Percentiles rank a stretch among this genome's conserved stretches.
Evolutionary conservation across 2,888 invertebrate species (phyloP).

Genomic region (Hypsopygia costalis): DNA sequence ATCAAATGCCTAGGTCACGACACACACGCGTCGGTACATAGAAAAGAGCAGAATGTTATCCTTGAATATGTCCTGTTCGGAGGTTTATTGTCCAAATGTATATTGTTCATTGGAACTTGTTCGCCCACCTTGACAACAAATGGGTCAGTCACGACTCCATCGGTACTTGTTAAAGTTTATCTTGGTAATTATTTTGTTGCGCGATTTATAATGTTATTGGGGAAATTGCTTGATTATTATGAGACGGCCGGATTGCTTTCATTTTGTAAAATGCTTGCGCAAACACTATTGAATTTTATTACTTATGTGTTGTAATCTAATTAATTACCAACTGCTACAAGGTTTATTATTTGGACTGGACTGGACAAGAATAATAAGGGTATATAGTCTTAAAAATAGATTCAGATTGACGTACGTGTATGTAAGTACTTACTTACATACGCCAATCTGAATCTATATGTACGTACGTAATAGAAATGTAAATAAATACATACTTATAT

Average conservation of each 20-base stretch:
- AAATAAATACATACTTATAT: too few species aligned
- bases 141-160: constrained; percentile 54
- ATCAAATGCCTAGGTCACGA: constrained; percentile 66
- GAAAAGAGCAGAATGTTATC: constrained; percentile 41
- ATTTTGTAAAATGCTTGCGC: not conserved
- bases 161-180: constrained; percentile 47
- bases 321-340: too few species aligned
- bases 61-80: constrained; percentile 48
- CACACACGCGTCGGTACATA: constrained; percentile 33
- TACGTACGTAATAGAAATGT: too few species aligned
- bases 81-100: constrained; percentile 49
- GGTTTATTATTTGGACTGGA: too few species aligned
- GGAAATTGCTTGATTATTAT: too few species aligned
- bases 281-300: too few species aligned
- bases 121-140: constrained; percentile 54
- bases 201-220: constrained; percentile 38
- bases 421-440: too few species aligned
- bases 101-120: constrained; percentile 38
- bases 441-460: too few species aligned
- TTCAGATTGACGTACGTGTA: too few species aligned
- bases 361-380: too few species aligned
- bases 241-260: constrained; percentile 14
- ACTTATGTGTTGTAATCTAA: too few species aligned
- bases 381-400: too few species aligned
- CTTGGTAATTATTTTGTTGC: constrained; percentile 35